Evolutionary conservation across 2,113 vertebrate species (phyloP).

Genomic region (Hippocampus mohnikei): DNA sequence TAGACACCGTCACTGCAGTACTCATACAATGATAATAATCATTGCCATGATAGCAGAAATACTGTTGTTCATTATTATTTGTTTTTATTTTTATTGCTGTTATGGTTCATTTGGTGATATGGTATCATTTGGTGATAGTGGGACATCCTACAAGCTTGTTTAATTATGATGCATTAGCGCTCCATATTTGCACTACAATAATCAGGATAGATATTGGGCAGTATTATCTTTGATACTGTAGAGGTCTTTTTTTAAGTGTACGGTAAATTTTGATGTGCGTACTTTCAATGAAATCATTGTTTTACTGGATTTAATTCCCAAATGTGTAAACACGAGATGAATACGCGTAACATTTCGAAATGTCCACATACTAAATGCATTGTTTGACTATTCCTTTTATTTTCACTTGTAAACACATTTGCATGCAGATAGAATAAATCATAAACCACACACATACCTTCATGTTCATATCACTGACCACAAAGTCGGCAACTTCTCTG

Average conservation of each 20-base stretch:
- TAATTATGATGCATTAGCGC: neutral
- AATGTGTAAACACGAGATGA: neutral
- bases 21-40: neutral
- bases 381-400: neutral
- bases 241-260: neutral
- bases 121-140: neutral
- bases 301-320: neutral
- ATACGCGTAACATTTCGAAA: neutral
- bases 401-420: neutral
- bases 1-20: neutral
- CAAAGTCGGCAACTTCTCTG: conserved; percentile 9
- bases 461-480: conserved; percentile 4
- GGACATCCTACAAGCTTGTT: neutral
- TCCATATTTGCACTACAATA: neutral
- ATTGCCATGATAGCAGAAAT: neutral
- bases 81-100: neutral
- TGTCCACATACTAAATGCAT: neutral
- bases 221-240: neutral
- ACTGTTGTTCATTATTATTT: no score
- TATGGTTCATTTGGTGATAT: neutral
- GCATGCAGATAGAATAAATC: neutral
- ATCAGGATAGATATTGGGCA: neutral
- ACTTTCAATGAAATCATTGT: no score
- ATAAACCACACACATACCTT: neutral
- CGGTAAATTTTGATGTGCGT: neutral